These are phyloP conservation scores for Myoxocephalus aenaeus DNA, from an alignment of 2,797 vertebrate genomes.

Conservation along the genomic window DNA sequence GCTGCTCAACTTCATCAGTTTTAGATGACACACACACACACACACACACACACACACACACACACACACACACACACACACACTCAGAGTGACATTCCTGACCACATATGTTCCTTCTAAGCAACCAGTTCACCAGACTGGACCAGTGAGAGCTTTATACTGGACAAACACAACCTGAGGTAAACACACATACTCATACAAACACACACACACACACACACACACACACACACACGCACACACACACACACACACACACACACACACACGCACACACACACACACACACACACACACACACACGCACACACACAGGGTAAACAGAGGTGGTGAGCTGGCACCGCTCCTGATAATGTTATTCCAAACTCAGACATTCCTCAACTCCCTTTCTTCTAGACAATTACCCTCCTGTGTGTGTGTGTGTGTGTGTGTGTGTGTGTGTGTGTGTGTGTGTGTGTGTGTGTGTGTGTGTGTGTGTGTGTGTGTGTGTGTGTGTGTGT, in stretches of 20 bases:
- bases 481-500: constrained; percentile 34
- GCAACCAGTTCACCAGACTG: constrained; percentile 39
- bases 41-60: constrained; percentile 1
- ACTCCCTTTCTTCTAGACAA: constrained; percentile 42
- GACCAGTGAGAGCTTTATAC: constrained; percentile 48
- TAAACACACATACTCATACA: constrained; percentile 24
- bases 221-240: constrained; percentile 31
- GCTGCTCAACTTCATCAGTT: too few species aligned
- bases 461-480: constrained; percentile 43
- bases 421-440: constrained; percentile 43
- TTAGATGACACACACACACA: background rate
- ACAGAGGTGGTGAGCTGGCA: constrained; percentile 38
- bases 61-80: constrained; percentile 33
- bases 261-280: background rate
- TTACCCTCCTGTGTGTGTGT: constrained; percentile 24
- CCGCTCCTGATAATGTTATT: constrained; percentile 48
- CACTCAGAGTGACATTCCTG: constrained; percentile 25
- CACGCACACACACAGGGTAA: constrained; percentile 34
- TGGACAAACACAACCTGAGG: constrained; percentile 55
- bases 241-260: too few species aligned
- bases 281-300: constrained; percentile 27
- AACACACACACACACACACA: constrained; percentile 43
- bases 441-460: constrained; percentile 27
- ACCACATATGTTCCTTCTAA: constrained; percentile 50
- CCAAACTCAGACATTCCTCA: constrained; percentile 69